phyloP scores from a whole-genome alignment of 1,140 invertebrate species.

The Ctenoplectra terminalis region DNA sequence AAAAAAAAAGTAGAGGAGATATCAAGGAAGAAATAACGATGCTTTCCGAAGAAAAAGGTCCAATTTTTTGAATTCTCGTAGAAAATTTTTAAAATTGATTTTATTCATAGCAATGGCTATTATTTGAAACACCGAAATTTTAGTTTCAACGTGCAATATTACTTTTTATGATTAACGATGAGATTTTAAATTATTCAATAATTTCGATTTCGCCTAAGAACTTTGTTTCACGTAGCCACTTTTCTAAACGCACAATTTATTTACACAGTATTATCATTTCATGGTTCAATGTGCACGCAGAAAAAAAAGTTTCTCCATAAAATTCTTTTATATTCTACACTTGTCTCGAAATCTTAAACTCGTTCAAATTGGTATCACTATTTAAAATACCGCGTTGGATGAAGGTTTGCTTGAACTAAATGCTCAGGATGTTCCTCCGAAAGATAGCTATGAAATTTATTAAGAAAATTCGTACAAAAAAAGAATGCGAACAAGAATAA shows the following conservation, averaged over 20 bases:
- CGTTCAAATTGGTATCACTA: too few relatives aligned
- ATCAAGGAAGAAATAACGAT: conserved; percentile 15
- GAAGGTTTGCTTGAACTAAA: neutral
- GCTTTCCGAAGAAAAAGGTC: neutral
- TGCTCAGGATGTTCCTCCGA: neutral
- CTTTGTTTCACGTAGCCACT: too few relatives aligned
- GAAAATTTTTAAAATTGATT: neutral
- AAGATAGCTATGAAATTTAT: too few relatives aligned
- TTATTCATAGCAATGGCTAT: neutral
- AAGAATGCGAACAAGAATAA: too few relatives aligned
- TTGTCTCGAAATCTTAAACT: too few relatives aligned
- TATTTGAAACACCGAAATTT: neutral
- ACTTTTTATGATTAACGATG: neutral
- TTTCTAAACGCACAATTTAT: neutral
- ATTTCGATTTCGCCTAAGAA: neutral
- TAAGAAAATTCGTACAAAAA: too few relatives aligned
- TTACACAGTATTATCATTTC: too few relatives aligned
- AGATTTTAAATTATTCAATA: neutral
- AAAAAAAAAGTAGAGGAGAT: conserved; percentile 20
- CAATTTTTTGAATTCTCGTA: neutral
- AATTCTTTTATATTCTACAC: too few relatives aligned
- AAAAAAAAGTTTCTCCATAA: too few relatives aligned
- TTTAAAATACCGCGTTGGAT: too few relatives aligned
- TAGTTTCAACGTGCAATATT: too few relatives aligned
- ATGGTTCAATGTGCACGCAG: neutral